Percentiles rank a stretch among this genome's conserved stretches.
Evolutionary conservation across 2,888 invertebrate genomes (phyloP).

Genomic region (Aspidiotus destructor): DNA sequence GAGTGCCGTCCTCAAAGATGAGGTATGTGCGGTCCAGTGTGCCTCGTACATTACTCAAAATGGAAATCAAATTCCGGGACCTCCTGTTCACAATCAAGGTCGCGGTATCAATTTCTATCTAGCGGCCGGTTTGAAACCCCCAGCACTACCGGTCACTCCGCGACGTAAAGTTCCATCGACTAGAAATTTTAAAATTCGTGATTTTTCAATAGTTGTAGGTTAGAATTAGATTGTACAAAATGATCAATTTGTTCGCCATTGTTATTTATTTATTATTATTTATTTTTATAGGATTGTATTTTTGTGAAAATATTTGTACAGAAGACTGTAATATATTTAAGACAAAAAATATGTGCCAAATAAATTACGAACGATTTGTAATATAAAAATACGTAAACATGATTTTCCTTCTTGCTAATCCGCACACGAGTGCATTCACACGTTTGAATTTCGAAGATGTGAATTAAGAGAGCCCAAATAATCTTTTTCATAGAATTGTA

Average conservation of each 20-base stretch:
- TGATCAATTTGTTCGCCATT: background rate
- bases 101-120: constrained; percentile 18
- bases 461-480: too few relatives aligned
- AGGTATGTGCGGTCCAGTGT: constrained; percentile 84
- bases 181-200: constrained; percentile 23
- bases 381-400: too few relatives aligned
- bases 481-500: too few relatives aligned
- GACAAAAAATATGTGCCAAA: constrained; percentile 1
- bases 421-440: too few relatives aligned
- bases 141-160: background rate
- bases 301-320: background rate
- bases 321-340: background rate
- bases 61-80: background rate
- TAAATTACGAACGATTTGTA: background rate
- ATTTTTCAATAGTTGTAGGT: constrained; percentile 25
- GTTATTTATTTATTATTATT: constrained; percentile 12
- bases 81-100: constrained; percentile 6
- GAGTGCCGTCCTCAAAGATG: constrained; percentile 70
- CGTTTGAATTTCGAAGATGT: too few relatives aligned
- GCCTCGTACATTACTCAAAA: constrained; percentile 14
- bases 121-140: constrained; percentile 25
- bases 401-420: too few relatives aligned
- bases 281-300: background rate
- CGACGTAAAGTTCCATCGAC: constrained; percentile 19
- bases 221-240: constrained; percentile 11